Evolutionary conservation across 1,140 invertebrate genomes (phyloP).

Genomic region (Thereuonema tuberculata): DNA sequence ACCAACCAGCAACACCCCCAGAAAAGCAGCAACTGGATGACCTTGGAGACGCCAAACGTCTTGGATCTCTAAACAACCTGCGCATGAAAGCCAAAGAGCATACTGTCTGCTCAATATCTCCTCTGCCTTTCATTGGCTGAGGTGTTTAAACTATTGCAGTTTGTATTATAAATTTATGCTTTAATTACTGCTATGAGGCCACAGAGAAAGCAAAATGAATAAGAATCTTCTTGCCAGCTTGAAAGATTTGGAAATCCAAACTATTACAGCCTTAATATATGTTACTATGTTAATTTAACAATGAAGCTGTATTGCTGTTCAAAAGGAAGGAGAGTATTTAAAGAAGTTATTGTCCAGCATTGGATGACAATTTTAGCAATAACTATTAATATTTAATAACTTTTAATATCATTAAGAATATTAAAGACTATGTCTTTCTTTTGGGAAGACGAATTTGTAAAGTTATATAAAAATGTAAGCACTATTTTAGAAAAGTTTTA

Average conservation of each 20-base stretch:
- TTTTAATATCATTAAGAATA: too few relatives aligned
- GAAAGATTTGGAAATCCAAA: not conserved
- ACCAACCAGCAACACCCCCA: not conserved
- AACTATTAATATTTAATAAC: too few relatives aligned
- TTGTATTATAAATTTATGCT: not conserved
- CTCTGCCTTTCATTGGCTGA: slow-evolving; percentile 1
- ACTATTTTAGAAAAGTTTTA: too few relatives aligned
- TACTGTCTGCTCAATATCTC: slow-evolving; percentile 3
- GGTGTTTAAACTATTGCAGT: not conserved
- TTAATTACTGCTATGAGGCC: not conserved
- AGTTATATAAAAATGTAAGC: too few relatives aligned
- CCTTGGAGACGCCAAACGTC: not conserved
- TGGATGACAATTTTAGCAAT: too few relatives aligned
- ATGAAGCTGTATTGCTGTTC: too few relatives aligned
- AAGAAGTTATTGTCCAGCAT: too few relatives aligned
- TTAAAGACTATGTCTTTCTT: too few relatives aligned
- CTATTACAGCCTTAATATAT: not conserved
- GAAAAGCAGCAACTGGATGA: not conserved
- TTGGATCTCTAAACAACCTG: slow-evolving; percentile 1
- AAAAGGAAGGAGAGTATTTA: too few relatives aligned
- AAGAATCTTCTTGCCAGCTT: not conserved
- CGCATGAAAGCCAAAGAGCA: slow-evolving; percentile 6
- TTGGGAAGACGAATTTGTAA: too few relatives aligned
- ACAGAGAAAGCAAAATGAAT: not conserved
- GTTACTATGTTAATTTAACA: not conserved